Evolutionary conservation across 2,113 vertebrate species (phyloP), one percentile per base, ranked within the genome.

Genomic region (Salvelinus fontinalis): DNA sequence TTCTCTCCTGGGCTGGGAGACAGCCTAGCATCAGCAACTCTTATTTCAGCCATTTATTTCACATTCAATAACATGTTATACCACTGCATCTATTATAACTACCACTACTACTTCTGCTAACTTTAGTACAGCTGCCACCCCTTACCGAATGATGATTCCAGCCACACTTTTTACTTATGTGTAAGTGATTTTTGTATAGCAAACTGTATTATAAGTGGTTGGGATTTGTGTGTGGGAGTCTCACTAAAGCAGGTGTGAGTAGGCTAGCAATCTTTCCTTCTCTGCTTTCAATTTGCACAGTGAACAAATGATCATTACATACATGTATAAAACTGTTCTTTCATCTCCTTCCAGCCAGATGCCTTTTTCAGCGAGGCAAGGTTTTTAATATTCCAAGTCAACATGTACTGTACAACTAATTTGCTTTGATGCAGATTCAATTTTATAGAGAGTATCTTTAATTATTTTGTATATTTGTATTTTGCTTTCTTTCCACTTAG

Each of bases 21-120:
- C 87, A 83, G 79, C 74, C 83, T 84, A 86, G 79, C 87, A 87
- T 84, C 81, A 88, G 87, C 86, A 88, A 88, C 82, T 77, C 85
- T 80, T 67, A 77, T 75, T 54, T 54, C 64, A 67, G 73, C 44
- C 64, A 54, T 31, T 89, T 88, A 31, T 31, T 89, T 88, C 89
- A 80, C 86, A 80, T 80, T 81, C 78, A 77, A 72, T 83, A 81
- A 69, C 77, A 88, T 80, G 62, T 79, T 73, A 60, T 75, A 67
- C 67, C 48, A 60, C 65, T 9, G 62, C 81, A 27, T 62, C 76
- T 44, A 62, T 64, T 73, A 4, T 34, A 22, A 7, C 8, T 39
- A 5, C 59, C n/a, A n/a, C 59, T 62, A 22, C n/a, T n/a, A 24
- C 54, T 57, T 5, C 18, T 57, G 8, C n/a, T 4, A 18, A 24